Percentiles rank a stretch among this genome's conserved stretches.
Evolutionary conservation across 92 coral and sea anemone species (phyloP).

Genomic region (Bergia puertoricense): DNA sequence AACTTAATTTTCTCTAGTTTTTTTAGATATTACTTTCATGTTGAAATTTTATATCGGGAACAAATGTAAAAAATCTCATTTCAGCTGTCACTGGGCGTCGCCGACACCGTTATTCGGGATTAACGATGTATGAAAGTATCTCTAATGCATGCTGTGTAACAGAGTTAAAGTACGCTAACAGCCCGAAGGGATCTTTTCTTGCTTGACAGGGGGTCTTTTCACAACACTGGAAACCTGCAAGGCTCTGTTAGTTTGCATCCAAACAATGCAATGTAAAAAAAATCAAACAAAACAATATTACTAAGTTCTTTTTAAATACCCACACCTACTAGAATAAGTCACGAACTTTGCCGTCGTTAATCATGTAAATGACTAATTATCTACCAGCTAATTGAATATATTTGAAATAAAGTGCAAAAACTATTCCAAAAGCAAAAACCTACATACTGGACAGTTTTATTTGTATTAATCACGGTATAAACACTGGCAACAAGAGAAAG

Average conservation of each 20-base stretch:
- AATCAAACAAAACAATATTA: conserved; percentile 10
- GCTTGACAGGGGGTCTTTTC: conserved; percentile 28
- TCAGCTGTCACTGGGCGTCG: conserved; percentile 34
- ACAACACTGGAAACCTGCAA: conserved; percentile 37
- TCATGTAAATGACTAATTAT: conserved; percentile 26
- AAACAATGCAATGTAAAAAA: conserved; percentile 31
- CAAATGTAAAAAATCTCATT: neutral
- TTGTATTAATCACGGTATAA: conserved; percentile 2
- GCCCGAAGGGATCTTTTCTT: conserved; percentile 19
- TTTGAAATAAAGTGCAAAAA: neutral
- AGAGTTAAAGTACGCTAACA: conserved; percentile 25
- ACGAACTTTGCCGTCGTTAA: conserved; percentile 29
- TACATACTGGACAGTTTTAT: neutral
- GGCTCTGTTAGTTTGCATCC: conserved; percentile 5
- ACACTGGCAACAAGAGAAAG: neutral
- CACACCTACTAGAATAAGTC: conserved; percentile 4
- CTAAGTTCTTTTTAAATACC: conserved; percentile 20
- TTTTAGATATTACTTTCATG: neutral
- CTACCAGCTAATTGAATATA: neutral
- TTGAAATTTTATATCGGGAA: neutral
- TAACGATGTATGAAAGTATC: conserved; percentile 34
- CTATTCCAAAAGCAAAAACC: neutral
- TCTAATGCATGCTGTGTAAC: conserved; percentile 29
- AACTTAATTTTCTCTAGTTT: neutral
- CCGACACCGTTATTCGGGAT: conserved; percentile 21